These are phyloP conservation scores for Synanthedon andrenaeformis DNA, from an alignment of 2,888 invertebrate genomes.

Conservation along the genomic window DNA sequence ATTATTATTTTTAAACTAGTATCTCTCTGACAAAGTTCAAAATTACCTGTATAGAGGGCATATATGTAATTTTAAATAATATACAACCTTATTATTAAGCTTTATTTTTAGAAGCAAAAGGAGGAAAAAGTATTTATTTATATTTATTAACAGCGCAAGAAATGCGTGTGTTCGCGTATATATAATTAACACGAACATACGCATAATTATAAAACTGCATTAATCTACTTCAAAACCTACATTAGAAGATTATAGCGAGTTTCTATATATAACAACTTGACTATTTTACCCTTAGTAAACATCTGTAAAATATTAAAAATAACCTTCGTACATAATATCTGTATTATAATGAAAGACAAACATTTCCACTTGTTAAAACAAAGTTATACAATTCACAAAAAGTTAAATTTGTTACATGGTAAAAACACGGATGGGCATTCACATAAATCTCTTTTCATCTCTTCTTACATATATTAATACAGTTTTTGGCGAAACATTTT, in stretches of 20 bases:
- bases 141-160: slow-evolving; percentile 20
- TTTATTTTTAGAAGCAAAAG: slow-evolving; percentile 44
- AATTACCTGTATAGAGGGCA: background rate
- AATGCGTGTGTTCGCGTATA: slow-evolving; percentile 9
- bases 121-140: slow-evolving; percentile 12
- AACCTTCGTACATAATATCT: too few relatives aligned
- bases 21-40: background rate
- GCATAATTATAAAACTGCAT: slow-evolving; percentile 1
- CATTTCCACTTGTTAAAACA: too few relatives aligned
- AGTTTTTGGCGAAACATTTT: too few relatives aligned
- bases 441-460: too few relatives aligned
- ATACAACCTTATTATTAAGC: slow-evolving; percentile 41
- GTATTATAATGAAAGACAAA: too few relatives aligned
- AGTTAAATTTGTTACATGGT: too few relatives aligned
- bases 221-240: background rate
- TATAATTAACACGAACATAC: background rate
- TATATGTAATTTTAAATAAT: slow-evolving; percentile 22
- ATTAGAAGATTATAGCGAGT: slow-evolving; percentile 24
- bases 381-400: too few relatives aligned
- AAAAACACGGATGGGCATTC: too few relatives aligned
- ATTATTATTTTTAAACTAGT: background rate
- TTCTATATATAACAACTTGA: slow-evolving; percentile 17
- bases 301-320: too few relatives aligned
- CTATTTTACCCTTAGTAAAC: background rate
- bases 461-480: too few relatives aligned